phyloP scores from a whole-genome alignment of 1,140 invertebrate genomes.

The Papilio polytes region DNA sequence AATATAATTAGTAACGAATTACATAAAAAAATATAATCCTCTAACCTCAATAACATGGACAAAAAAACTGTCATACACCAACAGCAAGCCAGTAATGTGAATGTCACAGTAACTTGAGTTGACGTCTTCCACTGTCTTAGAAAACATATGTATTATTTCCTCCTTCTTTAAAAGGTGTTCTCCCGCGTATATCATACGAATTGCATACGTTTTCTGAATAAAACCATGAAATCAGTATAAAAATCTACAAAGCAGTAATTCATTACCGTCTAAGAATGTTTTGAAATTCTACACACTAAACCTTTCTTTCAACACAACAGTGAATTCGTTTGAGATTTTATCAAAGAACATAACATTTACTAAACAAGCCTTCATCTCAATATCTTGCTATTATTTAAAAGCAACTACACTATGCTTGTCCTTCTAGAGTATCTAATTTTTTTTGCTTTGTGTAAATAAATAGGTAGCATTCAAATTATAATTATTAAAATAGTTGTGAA shows the following conservation, averaged over 20 bases:
- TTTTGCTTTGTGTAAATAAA: not conserved
- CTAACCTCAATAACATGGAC: conserved; percentile 77
- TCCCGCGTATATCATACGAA: conserved; percentile 75
- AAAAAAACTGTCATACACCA: conserved; percentile 79
- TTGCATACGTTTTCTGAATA: conserved; percentile 74
- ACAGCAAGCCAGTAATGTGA: conserved; percentile 65
- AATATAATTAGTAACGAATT: not conserved
- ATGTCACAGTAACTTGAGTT: conserved; percentile 76
- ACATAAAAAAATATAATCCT: conserved; percentile 31
- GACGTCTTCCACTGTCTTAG: conserved; percentile 60
- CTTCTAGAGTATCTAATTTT: too few relatives aligned
- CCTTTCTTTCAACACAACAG: too few relatives aligned
- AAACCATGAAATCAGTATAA: not conserved
- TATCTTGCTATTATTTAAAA: too few relatives aligned
- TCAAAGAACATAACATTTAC: too few relatives aligned
- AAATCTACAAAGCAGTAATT: not conserved
- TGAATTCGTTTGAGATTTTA: too few relatives aligned
- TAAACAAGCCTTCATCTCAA: too few relatives aligned
- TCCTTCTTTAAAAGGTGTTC: conserved; percentile 69
- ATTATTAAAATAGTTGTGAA: conserved; percentile 31
- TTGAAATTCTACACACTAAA: not conserved
- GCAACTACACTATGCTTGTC: too few relatives aligned
- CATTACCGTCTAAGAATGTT: not conserved
- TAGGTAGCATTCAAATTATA: not conserved
- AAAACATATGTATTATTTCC: conserved; percentile 63